Percentiles rank a stretch among this genome's conserved stretches.
Conservation (phyloP, 1,140 invertebrate species). For the Hylyphantes graminicola region DNA sequence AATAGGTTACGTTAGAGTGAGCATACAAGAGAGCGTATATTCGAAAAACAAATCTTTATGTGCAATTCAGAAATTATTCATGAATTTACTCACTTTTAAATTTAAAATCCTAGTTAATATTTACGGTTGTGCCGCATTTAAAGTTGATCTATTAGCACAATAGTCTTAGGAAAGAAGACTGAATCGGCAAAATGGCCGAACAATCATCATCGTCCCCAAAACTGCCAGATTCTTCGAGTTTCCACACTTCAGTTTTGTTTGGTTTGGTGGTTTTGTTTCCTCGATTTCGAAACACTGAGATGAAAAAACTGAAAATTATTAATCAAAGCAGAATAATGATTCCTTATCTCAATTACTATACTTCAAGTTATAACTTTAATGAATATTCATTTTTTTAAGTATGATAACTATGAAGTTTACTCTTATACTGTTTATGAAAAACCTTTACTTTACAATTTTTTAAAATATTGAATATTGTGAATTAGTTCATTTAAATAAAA, state of each 20-base stretch:
- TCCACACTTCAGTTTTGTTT: slow-evolving; percentile 12
- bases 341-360: too few species aligned
- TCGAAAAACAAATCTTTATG: background rate
- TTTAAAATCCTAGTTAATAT: slow-evolving; percentile 23
- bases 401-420: too few species aligned
- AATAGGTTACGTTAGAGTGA: background rate
- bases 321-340: too few species aligned
- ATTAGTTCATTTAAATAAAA: too few species aligned
- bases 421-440: too few species aligned
- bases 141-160: slow-evolving; percentile 13
- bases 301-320: too few species aligned
- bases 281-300: too few species aligned
- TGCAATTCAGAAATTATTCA: background rate
- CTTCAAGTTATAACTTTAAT: too few species aligned
- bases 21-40: background rate
- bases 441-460: too few species aligned
- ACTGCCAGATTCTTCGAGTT: slow-evolving; percentile 42
- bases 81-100: slow-evolving; percentile 17
- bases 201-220: slow-evolving; percentile 46
- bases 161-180: slow-evolving; percentile 16
- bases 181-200: slow-evolving; percentile 58
- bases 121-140: slow-evolving; percentile 21
- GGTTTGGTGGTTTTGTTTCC: too few species aligned
- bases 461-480: too few species aligned
- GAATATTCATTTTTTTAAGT: too few species aligned